Base-by-base conservation (phyloP, 2,113 vertebrate species). In the Laterallus jamaicensis region DNA sequence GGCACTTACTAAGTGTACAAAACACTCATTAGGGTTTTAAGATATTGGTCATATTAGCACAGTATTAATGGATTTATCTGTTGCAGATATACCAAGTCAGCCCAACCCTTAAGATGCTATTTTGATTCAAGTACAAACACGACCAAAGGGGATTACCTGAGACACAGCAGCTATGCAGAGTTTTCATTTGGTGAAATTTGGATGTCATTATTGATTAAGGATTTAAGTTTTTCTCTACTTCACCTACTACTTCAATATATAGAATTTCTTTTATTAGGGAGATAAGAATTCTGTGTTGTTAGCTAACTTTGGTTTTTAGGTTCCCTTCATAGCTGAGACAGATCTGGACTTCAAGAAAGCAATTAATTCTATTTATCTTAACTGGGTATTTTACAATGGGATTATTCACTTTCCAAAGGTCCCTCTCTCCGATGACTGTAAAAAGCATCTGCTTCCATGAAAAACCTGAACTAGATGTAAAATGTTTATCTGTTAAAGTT, bases 41-140 rank as follows among this genome's bases (percentile, higher is more conserved):
- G 56, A 25, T 69, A 64, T 3, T 76, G 70, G 50, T 82, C 74
- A 16, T 32, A 15, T 50, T 92, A 88, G 54, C 64, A 32, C n/a
- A 37, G 40, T 66, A n/a, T 50, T 92, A 62, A 55, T 28, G 68
- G 49, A 50, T 86, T 89, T 93, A 63, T 86, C 82, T 66, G 50
- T 62, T 82, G 42, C 79, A 90, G 83, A 28, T 78, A 44, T n/a
- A 91, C 26, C 35, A 54, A 31, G 40, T 68, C 81, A 82, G 84
- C 93, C 91, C 91, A 95, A 22, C 79, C 94, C 80, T 93, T 86
- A 60, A 82, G 68, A 71, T 95, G 63, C 37, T 86, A 4, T 92
- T 91, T 74, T 79, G 31, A n/a, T 70, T 95, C 97, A 97, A 96
- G 97, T 94, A 86, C 50, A 60, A 84, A 94, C 96, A 95, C 0